These are phyloP conservation scores for Hypocryptadius cinnamomeus DNA, from an alignment of 2,113 vertebrate species.

Conservation along the genomic window DNA sequence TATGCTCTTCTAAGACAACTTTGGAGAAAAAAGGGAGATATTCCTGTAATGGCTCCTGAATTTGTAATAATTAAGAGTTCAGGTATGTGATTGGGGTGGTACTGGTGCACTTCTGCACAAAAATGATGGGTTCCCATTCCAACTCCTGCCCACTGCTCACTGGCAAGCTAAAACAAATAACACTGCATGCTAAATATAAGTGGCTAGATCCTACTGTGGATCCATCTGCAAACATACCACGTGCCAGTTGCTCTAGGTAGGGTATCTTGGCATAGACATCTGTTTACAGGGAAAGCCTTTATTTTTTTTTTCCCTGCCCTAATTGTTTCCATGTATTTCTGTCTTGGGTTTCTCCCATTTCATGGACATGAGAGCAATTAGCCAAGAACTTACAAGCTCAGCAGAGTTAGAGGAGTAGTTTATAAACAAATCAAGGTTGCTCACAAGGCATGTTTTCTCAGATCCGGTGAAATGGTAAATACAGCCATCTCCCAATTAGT, in stretches of 20 bases:
- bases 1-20: not conserved
- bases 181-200: conserved; percentile 46
- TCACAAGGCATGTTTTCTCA: conserved; percentile 18
- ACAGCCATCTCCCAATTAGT: conserved; percentile 30
- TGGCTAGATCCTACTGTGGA: conserved; percentile 51
- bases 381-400: conserved; percentile 55
- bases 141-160: not conserved
- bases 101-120: not conserved
- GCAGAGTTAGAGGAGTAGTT: conserved; percentile 39
- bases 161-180: conserved; percentile 33
- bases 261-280: conserved; percentile 41
- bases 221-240: conserved; percentile 49
- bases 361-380: conserved; percentile 56
- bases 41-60: not conserved
- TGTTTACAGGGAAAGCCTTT: conserved; percentile 41
- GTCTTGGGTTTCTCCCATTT: conserved; percentile 44
- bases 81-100: not conserved
- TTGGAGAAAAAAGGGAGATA: not conserved
- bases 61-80: not conserved
- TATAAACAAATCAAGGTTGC: conserved; percentile 59
- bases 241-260: conserved; percentile 51
- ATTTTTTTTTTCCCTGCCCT: not conserved
- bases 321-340: conserved; percentile 57
- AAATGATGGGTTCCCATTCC: not conserved
- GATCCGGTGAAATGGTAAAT: conserved; percentile 41